These are phyloP conservation scores for Tretioscincus oriximinensis DNA, from an alignment of 2,113 vertebrate species.

Conservation along the genomic window DNA sequence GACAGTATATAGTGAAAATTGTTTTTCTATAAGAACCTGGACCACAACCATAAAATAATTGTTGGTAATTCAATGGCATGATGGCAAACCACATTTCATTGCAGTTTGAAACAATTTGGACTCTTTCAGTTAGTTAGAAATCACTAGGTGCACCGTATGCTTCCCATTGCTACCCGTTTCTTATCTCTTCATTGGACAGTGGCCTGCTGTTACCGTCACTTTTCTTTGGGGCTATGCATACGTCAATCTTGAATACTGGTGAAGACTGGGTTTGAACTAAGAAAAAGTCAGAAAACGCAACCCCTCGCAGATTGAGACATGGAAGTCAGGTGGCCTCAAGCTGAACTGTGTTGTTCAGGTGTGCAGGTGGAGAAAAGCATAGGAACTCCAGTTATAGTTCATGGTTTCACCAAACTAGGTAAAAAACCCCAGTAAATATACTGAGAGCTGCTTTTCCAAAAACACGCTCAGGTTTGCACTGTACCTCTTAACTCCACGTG, in stretches of 20 bases:
- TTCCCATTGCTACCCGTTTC: conserved; percentile 51
- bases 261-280: conserved; percentile 15
- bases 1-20: conserved; percentile 44
- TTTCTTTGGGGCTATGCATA: conserved; percentile 16
- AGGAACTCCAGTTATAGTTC: background rate
- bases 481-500: background rate
- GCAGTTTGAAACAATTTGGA: conserved; percentile 52
- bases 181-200: conserved; percentile 40
- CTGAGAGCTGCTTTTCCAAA: background rate
- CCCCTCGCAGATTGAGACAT: background rate
- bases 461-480: background rate
- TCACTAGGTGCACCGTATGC: conserved; percentile 55
- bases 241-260: background rate
- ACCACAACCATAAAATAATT: conserved; percentile 29
- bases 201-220: conserved; percentile 29
- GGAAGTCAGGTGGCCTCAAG: background rate
- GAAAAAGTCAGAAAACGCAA: background rate
- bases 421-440: background rate
- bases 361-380: background rate
- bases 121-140: conserved; percentile 62
- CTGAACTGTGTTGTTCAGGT: conserved; percentile 7
- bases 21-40: conserved; percentile 48
- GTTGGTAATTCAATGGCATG: conserved; percentile 46
- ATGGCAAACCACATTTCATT: conserved; percentile 37
- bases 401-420: background rate